phyloP scores from a whole-genome alignment of 2,113 vertebrate species.

The Oxygymnocypris stewartii region DNA sequence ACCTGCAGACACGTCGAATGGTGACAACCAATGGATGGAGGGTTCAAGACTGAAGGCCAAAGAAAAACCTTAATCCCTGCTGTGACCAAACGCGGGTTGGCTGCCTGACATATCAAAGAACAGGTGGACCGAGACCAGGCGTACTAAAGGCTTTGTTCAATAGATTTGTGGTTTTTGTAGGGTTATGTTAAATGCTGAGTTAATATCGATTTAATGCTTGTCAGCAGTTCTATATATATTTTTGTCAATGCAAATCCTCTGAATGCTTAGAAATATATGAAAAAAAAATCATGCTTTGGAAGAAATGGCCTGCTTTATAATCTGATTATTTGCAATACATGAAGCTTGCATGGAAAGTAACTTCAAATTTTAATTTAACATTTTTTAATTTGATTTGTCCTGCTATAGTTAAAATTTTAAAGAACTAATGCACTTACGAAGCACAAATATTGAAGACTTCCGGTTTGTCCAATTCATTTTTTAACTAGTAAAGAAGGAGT shows the following conservation, averaged over 20 bases:
- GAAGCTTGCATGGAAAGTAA: neutral
- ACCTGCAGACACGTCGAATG: constrained; percentile 36
- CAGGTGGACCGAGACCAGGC: constrained; percentile 75
- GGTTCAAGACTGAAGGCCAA: constrained; percentile 35
- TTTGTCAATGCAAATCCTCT: constrained; percentile 72
- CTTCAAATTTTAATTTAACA: neutral
- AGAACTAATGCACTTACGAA: neutral
- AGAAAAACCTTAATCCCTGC: constrained; percentile 50
- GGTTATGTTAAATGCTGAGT: constrained; percentile 81
- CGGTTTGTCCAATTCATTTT: neutral
- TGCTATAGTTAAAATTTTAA: neutral
- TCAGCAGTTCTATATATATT: constrained; percentile 72
- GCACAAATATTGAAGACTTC: neutral
- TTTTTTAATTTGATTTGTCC: neutral
- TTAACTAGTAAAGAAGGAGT: constrained; percentile 4
- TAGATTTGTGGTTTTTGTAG: constrained; percentile 65
- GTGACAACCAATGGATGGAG: constrained; percentile 36
- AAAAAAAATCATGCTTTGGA: constrained; percentile 60
- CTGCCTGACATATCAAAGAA: constrained; percentile 63
- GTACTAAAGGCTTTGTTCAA: constrained; percentile 72
- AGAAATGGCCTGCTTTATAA: constrained; percentile 77
- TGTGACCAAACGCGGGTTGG: constrained; percentile 41
- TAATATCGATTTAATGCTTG: constrained; percentile 86
- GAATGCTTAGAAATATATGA: constrained; percentile 46
- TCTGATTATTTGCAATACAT: neutral